Evolutionary conservation across 2,113 vertebrate genomes (phyloP).

Genomic region (Taxidea taxus): DNA sequence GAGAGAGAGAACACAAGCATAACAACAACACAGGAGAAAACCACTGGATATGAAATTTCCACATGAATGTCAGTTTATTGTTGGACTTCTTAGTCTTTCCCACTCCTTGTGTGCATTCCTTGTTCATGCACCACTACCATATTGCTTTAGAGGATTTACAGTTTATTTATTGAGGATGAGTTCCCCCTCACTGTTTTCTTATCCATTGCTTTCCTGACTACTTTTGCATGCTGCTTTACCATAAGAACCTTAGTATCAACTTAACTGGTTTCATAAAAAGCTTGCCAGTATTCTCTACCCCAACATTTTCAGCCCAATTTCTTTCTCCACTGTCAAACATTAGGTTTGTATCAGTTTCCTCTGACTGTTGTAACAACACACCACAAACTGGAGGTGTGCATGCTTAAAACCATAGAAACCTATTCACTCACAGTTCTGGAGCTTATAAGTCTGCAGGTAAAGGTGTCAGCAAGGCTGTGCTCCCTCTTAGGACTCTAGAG

Average conservation of each 20-base stretch:
- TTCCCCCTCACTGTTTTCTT: not conserved
- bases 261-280: not conserved
- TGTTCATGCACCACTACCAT: not conserved
- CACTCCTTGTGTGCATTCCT: not conserved
- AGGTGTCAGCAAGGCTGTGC: not conserved
- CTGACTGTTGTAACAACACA: not conserved
- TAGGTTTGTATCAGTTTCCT: not conserved
- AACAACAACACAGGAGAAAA: not conserved
- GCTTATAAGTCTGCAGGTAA: not conserved
- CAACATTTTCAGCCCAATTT: not conserved
- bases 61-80: not conserved
- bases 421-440: not conserved
- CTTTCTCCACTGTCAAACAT: not conserved
- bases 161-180: not conserved
- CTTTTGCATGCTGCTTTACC: not conserved
- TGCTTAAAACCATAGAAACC: not conserved
- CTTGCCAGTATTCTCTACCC: not conserved
- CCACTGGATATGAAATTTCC: not conserved
- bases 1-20: not conserved
- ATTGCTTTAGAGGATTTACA: not conserved
- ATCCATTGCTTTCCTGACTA: not conserved
- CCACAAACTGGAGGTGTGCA: not conserved
- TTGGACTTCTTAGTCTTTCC: not conserved
- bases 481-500: not conserved
- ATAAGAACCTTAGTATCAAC: not conserved